A percentile compares a stretch with the other conserved stretches of the same genome.
Conservation (phyloP, 2,113 vertebrate genomes). For the Balaenoptera acutorostrata region DNA sequence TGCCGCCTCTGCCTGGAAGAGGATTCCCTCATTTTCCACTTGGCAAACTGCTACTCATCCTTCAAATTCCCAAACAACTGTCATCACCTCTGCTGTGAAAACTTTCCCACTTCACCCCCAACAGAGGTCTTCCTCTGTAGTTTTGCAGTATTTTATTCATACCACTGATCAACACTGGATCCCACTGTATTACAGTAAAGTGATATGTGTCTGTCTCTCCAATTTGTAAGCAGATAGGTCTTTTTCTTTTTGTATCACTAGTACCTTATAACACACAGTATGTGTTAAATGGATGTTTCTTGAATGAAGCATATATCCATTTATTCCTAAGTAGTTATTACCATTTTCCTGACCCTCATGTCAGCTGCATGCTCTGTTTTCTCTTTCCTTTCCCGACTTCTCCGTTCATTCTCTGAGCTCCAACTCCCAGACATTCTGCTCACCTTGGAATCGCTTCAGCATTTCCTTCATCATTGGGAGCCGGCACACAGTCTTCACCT, state of each 20-base stretch:
- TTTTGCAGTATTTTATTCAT: not conserved
- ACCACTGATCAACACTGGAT: not conserved
- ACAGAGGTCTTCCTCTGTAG: not conserved
- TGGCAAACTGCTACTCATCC: not conserved
- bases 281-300: not conserved
- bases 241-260: not conserved
- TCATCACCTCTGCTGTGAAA: not conserved
- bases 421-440: not conserved
- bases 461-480: slow-evolving; percentile 48
- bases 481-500: slow-evolving; percentile 4
- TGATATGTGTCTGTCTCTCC: not conserved
- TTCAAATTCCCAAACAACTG: not conserved
- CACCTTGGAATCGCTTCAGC: slow-evolving; percentile 38
- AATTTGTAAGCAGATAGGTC: not conserved
- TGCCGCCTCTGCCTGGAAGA: not conserved
- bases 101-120: not conserved
- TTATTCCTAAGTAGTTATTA: not conserved
- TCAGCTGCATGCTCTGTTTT: not conserved
- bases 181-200: not conserved
- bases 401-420: not conserved
- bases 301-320: not conserved
- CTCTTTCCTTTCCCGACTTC: not conserved
- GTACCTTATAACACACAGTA: not conserved
- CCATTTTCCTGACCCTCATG: not conserved
- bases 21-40: not conserved